Base-by-base conservation (phyloP, 2,113 vertebrate genomes). In the Rhadina sibilatrix region DNA sequence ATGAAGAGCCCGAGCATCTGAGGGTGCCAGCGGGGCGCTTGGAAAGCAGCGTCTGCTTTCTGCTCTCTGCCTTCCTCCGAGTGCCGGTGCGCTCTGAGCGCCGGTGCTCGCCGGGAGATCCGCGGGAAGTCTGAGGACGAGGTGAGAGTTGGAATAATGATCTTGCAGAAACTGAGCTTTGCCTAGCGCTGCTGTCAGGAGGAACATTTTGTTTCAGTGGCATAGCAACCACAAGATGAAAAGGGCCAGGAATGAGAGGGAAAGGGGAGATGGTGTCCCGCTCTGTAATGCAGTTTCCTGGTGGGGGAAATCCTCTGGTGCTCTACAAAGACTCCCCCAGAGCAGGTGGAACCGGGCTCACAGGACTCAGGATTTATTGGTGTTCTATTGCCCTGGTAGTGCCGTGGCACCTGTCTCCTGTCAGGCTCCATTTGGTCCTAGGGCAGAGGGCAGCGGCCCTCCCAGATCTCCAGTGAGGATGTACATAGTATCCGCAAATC, bases 71-170 rank as follows among this genome's bases (percentile, higher is more conserved):
- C n/a, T 52, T 3, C 30, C 24, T 47, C 44, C 5, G 0, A 49
- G 54, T 0, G 0, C 20, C 0, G 0, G 37, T 31, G 61, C 4
- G 49, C 42, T 71, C 35, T 0, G 1, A 21, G 44, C 10, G 70
- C 63, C 2, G 0, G 33, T 0, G 42, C 38, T 65, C 84, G 9
- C 33, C 4, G 12, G 42, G 52, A 76, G 33, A 79, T 15, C 40
- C 50, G 35, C 0, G 0, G 52, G 17, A 63, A 86, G 23, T 38
- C 19, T 65, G 78, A 94, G 71, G 66, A 54, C 53, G 53, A 63
- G 66, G 35, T 5, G 38, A 37, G 38, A 44, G 83, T 0, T 12
- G 22, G n/a, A 72, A 56, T 80, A 86, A 90, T 35, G 54, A 83
- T 63, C 46, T 54, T 3, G 1, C 63, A 83, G 64, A 71, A 86